Evolutionary conservation across 2,113 vertebrate genomes (phyloP), one percentile per base, ranked within the genome.

Genomic region (Cynoglossus semilaevis): DNA sequence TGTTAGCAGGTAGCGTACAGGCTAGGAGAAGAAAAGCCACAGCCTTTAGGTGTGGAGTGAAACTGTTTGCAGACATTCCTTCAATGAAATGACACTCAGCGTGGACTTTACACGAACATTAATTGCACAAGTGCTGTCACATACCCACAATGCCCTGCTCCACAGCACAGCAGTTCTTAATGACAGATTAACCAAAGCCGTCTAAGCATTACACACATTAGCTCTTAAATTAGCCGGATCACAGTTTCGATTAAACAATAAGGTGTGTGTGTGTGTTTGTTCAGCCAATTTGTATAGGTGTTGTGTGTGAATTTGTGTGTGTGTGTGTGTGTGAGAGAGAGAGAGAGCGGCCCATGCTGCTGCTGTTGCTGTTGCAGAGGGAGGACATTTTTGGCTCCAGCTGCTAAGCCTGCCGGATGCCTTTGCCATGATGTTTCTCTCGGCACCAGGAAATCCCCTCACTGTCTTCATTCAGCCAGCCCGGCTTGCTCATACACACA

Each of bases 391-490:
- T 87, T 83, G 84, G 81, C 83, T 76, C 69, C 65, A 67, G 75
- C 80, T 81, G 76, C 81, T 86, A 71, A 78, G 82, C 67, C 85
- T 41, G 70, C 83, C 56, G 80, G 75, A 91, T 88, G 82, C 86
- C 85, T 90, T 87, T 80, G 83, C 76, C 69, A 78, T 90, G 88
- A 90, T 89, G 89, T 81, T 72, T 86, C 73, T 84, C 78, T 79
- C 71, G 5, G 84, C 85, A 77, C 76, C 67, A 85, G 89, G 87
- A 88, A 90, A 90, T 88, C 87, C 89, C 90, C 85, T 79, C 80
- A 67, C 73, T 79, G 78, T 90, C 85, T 88, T 82, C 70, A 88
- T 85, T 85, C 79, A 77, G 76, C 44, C 74, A 58, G 74, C 52
- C 51, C 62, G 68, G 58, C 69, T 76, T 38, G 9, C 51, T 37